Percentiles rank a stretch among this genome's conserved stretches.
Conservation (phyloP, 2,888 invertebrate species). For the Parasteatoda lunata region DNA sequence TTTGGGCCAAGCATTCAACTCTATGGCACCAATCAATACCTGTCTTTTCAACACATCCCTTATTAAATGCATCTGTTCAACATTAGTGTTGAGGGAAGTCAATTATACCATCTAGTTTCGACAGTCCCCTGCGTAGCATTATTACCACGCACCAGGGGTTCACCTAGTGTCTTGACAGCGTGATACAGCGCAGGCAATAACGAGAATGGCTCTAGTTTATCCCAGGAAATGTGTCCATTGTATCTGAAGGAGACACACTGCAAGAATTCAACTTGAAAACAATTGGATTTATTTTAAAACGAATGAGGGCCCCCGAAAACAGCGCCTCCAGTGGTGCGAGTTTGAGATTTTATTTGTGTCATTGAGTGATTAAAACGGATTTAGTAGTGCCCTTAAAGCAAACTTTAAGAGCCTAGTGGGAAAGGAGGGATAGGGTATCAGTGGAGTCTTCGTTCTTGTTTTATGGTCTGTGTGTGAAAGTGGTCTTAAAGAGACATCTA, state of each 20-base stretch:
- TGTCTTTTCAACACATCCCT: too few relatives aligned
- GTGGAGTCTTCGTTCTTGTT: slow-evolving; percentile 20
- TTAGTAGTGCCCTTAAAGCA: slow-evolving; percentile 41
- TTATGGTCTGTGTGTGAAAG: slow-evolving; percentile 28
- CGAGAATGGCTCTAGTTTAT: slow-evolving; percentile 19
- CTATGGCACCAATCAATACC: too few relatives aligned
- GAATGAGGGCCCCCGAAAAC: slow-evolving; percentile 11
- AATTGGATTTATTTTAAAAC: slow-evolving; percentile 38
- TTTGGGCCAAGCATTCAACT: too few relatives aligned
- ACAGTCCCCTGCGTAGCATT: not conserved
- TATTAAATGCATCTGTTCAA: not conserved
- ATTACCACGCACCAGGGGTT: not conserved
- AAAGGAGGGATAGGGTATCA: not conserved
- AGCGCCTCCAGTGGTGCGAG: slow-evolving; percentile 3
- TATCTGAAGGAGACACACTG: not conserved
- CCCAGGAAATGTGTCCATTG: slow-evolving; percentile 12
- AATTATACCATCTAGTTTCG: not conserved
- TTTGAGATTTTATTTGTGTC: slow-evolving; percentile 47
- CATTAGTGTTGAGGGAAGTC: not conserved
- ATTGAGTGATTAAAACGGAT: slow-evolving; percentile 56
- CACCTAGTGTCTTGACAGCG: slow-evolving; percentile 10
- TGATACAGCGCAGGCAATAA: slow-evolving; percentile 21
- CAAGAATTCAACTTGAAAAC: slow-evolving; percentile 13
- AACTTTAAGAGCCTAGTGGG: slow-evolving; percentile 1
- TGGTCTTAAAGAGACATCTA: not conserved